Percentiles rank a stretch among this genome's conserved stretches.
phyloP scores from a whole-genome alignment of 1,140 invertebrate species.

The Archegozetes longisetosus region DNA sequence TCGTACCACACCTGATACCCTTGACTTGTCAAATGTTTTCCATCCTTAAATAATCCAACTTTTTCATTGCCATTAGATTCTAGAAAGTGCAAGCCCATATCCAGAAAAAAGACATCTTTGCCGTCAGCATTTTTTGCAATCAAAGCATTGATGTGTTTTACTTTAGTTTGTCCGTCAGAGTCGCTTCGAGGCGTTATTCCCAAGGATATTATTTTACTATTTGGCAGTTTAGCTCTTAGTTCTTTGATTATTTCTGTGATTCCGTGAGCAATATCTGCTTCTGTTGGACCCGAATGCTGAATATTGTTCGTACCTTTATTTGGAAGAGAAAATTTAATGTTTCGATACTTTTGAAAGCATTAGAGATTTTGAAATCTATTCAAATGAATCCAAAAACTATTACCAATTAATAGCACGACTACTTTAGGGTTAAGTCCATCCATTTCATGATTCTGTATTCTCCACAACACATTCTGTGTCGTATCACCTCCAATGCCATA shows the following conservation, averaged over 20 bases:
- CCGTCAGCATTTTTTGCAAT: background rate
- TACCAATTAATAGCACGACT: background rate
- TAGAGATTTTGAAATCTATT: no score
- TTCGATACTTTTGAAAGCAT: no score
- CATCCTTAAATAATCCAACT: background rate
- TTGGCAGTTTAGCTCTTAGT: background rate
- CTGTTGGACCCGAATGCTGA: background rate
- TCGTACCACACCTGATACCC: background rate
- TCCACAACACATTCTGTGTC: background rate
- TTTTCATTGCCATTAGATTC: background rate
- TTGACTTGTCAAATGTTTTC: background rate
- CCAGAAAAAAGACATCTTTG: background rate
- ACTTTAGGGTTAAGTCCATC: background rate
- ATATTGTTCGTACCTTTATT: background rate
- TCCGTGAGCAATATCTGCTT: background rate
- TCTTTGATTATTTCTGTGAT: background rate
- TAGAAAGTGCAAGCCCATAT: background rate
- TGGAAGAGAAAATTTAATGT: no score
- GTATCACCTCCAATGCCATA: slow-evolving; percentile 6
- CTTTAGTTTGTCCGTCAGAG: background rate
- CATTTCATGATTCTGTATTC: background rate
- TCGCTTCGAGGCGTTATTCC: background rate
- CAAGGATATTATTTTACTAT: background rate
- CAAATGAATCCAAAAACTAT: background rate
- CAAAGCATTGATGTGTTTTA: background rate